Evolutionary conservation across 2,888 invertebrate species (phyloP).

Genomic region (Drosophila antonietae): DNA sequence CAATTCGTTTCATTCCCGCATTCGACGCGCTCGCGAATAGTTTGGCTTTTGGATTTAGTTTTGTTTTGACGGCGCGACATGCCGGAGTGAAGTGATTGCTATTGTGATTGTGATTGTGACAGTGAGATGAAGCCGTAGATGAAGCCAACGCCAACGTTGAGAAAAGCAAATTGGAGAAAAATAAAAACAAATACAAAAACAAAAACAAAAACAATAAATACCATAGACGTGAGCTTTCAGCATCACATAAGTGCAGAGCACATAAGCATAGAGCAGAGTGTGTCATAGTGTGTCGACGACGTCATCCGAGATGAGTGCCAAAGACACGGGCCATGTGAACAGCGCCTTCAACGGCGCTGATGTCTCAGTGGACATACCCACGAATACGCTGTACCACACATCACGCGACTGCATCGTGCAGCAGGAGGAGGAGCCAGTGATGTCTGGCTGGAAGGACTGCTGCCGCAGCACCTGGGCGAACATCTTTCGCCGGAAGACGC

Average conservation of each 20-base stretch:
- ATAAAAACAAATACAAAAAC: slow-evolving; percentile 11
- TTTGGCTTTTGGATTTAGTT: slow-evolving; percentile 44
- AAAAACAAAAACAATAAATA: slow-evolving; percentile 7
- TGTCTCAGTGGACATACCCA: slow-evolving; percentile 83
- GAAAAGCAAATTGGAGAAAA: slow-evolving; percentile 18
- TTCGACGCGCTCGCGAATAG: slow-evolving; percentile 63
- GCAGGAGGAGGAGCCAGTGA: slow-evolving; percentile 82
- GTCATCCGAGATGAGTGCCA: slow-evolving; percentile 52
- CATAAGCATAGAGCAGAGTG: slow-evolving; percentile 2
- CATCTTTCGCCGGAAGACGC: slow-evolving; percentile 88
- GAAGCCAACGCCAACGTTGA: slow-evolving; percentile 39
- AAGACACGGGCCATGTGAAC: slow-evolving; percentile 69
- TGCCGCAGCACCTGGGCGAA: slow-evolving; percentile 83
- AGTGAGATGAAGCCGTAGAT: slow-evolving; percentile 66
- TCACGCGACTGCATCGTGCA: slow-evolving; percentile 85
- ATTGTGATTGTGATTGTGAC: slow-evolving; percentile 24
- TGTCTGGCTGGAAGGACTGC: slow-evolving; percentile 59
- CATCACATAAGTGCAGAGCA: slow-evolving; percentile 3
- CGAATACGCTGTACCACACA: slow-evolving; percentile 81
- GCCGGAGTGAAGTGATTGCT: slow-evolving; percentile 5
- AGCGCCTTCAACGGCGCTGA: slow-evolving; percentile 74
- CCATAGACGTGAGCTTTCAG: slow-evolving; percentile 19
- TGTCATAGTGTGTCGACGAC: slow-evolving; percentile 12
- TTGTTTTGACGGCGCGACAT: slow-evolving; percentile 6
- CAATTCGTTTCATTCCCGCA: slow-evolving; percentile 63